Evolutionary conservation across 2,888 invertebrate species (phyloP).

Genomic region (Tipula confusa): DNA sequence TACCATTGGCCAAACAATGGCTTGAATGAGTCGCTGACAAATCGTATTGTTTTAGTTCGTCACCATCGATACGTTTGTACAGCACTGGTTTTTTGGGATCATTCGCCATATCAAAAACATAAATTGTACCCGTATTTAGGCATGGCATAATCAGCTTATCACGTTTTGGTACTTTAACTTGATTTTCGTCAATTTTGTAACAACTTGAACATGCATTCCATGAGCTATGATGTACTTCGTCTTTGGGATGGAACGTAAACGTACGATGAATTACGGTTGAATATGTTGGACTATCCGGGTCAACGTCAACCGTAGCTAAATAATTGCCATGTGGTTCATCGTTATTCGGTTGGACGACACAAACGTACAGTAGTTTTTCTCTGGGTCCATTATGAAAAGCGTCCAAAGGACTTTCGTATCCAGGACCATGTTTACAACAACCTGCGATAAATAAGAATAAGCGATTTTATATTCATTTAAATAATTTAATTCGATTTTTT

Average conservation of each 20-base stretch:
- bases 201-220: constrained; percentile 98
- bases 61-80: constrained; percentile 68
- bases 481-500: background rate
- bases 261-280: constrained; percentile 85
- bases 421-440: constrained; percentile 57
- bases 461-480: background rate
- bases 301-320: constrained; percentile 85
- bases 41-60: constrained; percentile 68
- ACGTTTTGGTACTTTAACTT: constrained; percentile 54
- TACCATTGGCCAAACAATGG: constrained; percentile 88
- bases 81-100: constrained; percentile 69
- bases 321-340: constrained; percentile 71
- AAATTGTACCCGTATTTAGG: constrained; percentile 76
- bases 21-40: constrained; percentile 88
- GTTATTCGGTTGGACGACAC: constrained; percentile 73
- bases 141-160: constrained; percentile 79
- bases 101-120: constrained; percentile 73
- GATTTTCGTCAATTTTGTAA: constrained; percentile 52
- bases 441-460: background rate
- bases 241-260: constrained; percentile 67
- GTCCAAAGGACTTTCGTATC: constrained; percentile 72
- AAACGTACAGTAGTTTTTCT: constrained; percentile 85
- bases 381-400: constrained; percentile 78
- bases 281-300: constrained; percentile 80
- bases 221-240: constrained; percentile 93